Conservation (phyloP, 1,140 invertebrate genomes). For the Cyphomyrmex costatus region DNA sequence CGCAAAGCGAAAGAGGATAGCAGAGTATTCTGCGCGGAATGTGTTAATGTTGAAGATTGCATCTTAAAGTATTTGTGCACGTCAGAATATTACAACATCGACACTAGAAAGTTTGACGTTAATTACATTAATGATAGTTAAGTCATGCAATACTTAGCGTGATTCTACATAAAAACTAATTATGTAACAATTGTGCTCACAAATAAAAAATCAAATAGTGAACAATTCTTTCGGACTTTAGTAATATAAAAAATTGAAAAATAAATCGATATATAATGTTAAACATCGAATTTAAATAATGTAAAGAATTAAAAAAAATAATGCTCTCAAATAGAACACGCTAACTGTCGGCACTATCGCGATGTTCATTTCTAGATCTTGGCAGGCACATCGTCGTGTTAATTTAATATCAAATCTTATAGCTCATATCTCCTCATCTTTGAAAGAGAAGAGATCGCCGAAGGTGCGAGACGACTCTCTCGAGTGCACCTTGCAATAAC, state of each 20-base stretch:
- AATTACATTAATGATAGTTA: neutral
- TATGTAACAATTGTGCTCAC: neutral
- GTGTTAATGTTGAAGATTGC: constrained; percentile 45
- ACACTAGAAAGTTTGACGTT: neutral
- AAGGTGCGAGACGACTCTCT: constrained; percentile 54
- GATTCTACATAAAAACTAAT: neutral
- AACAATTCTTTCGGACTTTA: neutral
- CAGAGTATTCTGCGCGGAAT: constrained; percentile 18
- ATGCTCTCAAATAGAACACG: neutral
- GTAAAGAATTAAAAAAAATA: neutral
- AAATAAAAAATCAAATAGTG: neutral
- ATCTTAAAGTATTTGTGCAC: constrained; percentile 32
- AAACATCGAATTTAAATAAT: too few relatives aligned
- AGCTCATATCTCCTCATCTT: constrained; percentile 46
- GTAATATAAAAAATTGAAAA: neutral
- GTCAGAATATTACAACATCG: constrained; percentile 33
- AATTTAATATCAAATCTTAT: constrained; percentile 48
- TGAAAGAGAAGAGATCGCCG: constrained; percentile 32
- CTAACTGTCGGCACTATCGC: constrained; percentile 8
- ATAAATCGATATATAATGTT: neutral
- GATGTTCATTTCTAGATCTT: constrained; percentile 13
- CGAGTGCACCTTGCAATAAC: constrained; percentile 54
- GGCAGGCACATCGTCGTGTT: constrained; percentile 13
- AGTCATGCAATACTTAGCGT: neutral
- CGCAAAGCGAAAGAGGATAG: neutral